Base-by-base conservation (phyloP, 1,140 invertebrate genomes). In the Drosophila tani region DNA sequence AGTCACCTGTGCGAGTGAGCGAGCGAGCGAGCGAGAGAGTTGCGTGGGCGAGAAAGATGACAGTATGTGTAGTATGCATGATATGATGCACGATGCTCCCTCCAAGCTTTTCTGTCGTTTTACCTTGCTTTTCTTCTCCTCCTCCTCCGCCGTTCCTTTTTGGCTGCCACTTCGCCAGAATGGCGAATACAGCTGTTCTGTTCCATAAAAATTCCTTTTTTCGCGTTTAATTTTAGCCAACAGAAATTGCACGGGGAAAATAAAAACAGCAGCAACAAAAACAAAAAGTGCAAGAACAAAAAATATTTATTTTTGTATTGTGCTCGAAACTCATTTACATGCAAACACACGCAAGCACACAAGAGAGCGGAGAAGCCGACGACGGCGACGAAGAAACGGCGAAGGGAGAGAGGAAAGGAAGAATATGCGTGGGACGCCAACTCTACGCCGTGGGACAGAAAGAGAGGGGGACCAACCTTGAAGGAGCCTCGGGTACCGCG, bases 151-250 rank as follows among this genome's bases (percentile, higher is more conserved):
- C 14, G 11, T 17, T 71, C 29, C 49, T 71, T 17, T 49, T 69
- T n/a, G 46, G 14, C 62, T 15, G 32, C 46, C 46, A 24, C 62
- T 67, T 68, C 32, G 45, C 43, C 40, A 14, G 63, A 70, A 73
- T 21, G 67, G 57, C 58, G 70, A 55, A 56, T 43, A 77, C 75
- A 78, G 75, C 75, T 78, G 74, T 78, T 78, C 75, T 78, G 75
- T 78, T 78, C 64, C 74, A 78, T 78, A 77, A 69, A 78, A 77
- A 78, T 77, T 77, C 75, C 75, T 77, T 67, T 53, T 63, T 79
- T 79, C 67, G 11, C 35, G 70, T 79, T 80, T 78, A 79, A 79
- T 79, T 80, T 80, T 80, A 80, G 77, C 68, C 63, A 59, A 56
- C 75, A 56, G 65, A 79, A 79, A 79, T 79, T 79, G 76, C 76